phyloP scores from a whole-genome alignment of 2,113 vertebrate genomes.

The Tetraodon nigroviridis region DNA sequence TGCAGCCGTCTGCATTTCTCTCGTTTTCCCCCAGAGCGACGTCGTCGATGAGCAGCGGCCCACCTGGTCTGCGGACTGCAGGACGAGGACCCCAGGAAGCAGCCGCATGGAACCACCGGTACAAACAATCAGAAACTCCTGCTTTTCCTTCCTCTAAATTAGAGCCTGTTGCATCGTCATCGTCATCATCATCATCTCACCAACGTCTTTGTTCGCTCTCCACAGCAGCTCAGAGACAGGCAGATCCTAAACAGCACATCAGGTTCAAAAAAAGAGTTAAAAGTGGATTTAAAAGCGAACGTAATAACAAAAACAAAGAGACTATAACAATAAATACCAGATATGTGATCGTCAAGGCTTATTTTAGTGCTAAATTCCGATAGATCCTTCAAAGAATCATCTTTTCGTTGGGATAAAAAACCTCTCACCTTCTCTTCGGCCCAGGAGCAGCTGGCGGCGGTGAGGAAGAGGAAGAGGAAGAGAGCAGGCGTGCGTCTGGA shows the following conservation, averaged over 20 bases:
- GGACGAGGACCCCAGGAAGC: neutral
- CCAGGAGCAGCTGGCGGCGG: slow-evolving; percentile 29
- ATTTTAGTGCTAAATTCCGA: too few relatives aligned
- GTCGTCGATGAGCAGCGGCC: slow-evolving; percentile 59
- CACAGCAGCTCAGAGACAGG: slow-evolving; percentile 63
- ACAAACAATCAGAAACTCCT: too few relatives aligned
- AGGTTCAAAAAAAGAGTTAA: neutral
- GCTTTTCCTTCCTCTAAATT: too few relatives aligned
- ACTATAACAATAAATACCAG: too few relatives aligned
- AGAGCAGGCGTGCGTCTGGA: slow-evolving; percentile 17
- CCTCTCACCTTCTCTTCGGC: slow-evolving; percentile 51
- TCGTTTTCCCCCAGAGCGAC: slow-evolving; percentile 52
- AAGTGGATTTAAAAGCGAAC: too few relatives aligned
- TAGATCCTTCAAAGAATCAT: too few relatives aligned
- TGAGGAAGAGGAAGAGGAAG: slow-evolving; percentile 39
- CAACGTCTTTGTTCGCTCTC: slow-evolving; percentile 66
- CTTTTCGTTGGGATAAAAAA: too few relatives aligned
- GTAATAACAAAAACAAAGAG: too few relatives aligned
- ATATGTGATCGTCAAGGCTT: too few relatives aligned
- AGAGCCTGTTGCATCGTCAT: too few relatives aligned
- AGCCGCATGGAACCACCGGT: too few relatives aligned
- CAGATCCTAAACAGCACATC: slow-evolving; percentile 32
- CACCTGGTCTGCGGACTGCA: slow-evolving; percentile 43
- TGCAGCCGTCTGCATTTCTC: slow-evolving; percentile 69
- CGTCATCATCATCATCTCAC: slow-evolving; percentile 32